These are phyloP conservation scores for Hemicrepidius hirtus DNA, from an alignment of 2,888 invertebrate genomes.

Conservation along the genomic window DNA sequence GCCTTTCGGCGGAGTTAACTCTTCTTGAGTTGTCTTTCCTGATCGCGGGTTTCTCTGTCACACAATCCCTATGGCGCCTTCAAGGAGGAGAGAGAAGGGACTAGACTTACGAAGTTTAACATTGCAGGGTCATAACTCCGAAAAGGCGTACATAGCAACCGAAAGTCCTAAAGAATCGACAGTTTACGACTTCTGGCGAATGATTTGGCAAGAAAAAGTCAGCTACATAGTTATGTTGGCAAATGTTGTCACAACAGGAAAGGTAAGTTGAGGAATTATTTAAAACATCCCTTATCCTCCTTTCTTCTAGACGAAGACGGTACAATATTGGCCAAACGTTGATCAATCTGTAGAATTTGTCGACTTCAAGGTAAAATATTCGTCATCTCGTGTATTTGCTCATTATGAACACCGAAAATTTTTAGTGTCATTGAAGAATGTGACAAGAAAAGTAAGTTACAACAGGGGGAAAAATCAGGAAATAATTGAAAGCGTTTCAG, in stretches of 20 bases:
- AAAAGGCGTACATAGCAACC: conserved; percentile 68
- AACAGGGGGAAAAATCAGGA: background rate
- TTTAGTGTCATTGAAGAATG: conserved; percentile 72
- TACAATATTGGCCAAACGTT: conserved; percentile 74
- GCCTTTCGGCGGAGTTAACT: too few species aligned
- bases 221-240: conserved; percentile 73
- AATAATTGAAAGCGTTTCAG: conserved; percentile 58
- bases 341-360: conserved; percentile 69
- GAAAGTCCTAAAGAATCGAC: conserved; percentile 69
- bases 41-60: too few species aligned
- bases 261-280: conserved; percentile 19
- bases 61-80: too few species aligned
- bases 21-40: too few species aligned
- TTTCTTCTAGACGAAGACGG: conserved; percentile 73
- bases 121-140: conserved; percentile 62
- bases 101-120: too few species aligned
- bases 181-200: conserved; percentile 68
- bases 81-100: too few species aligned
- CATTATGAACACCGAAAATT: conserved; percentile 69
- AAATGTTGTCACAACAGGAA: conserved; percentile 70
- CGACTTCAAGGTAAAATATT: conserved; percentile 65
- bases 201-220: conserved; percentile 73
- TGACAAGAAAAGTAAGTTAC: conserved; percentile 68
- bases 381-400: conserved; percentile 65
- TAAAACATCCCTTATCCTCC: background rate